Evolutionary conservation across 2,797 vertebrate species (phyloP).

Genomic region (Thalassophryne amazonica): DNA sequence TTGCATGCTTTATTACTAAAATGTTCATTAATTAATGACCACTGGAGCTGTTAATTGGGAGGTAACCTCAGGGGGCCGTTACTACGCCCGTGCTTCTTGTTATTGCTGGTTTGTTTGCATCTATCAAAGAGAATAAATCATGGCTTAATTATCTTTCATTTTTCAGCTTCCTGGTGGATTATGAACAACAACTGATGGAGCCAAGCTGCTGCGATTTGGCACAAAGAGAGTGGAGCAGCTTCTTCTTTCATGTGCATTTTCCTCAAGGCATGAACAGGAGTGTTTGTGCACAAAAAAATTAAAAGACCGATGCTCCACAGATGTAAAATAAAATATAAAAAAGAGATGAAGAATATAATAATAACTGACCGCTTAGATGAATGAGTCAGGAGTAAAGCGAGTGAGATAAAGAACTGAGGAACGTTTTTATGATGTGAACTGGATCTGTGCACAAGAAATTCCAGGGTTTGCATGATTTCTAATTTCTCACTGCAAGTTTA

Average conservation of each 20-base stretch:
- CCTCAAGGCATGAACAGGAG: conserved; percentile 49
- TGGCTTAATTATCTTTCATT: conserved; percentile 27
- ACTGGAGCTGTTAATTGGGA: background rate
- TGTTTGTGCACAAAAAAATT: conserved; percentile 25
- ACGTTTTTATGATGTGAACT: conserved; percentile 27
- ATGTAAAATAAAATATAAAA: conserved; percentile 19
- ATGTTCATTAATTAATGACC: background rate
- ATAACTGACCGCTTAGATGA: conserved; percentile 14
- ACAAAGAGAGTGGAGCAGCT: conserved; percentile 23
- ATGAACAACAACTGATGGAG: conserved; percentile 88
- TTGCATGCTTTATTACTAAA: background rate
- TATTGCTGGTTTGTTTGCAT: background rate
- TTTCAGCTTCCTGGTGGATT: conserved; percentile 91
- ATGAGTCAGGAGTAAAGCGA: conserved; percentile 14
- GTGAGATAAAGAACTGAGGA: conserved; percentile 13
- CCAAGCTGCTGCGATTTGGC: conserved; percentile 16
- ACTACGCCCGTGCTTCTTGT: background rate
- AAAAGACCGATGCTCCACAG: conserved; percentile 17
- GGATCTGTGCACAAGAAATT: conserved; percentile 20
- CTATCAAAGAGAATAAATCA: background rate
- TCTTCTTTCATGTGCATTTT: conserved; percentile 33
- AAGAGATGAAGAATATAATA: background rate
- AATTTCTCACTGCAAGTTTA: conserved; percentile 54
- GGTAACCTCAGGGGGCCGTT: background rate
- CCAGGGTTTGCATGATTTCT: conserved; percentile 60